Base-by-base conservation (phyloP, 2,888 invertebrate genomes). In the Dryobota labecula region DNA sequence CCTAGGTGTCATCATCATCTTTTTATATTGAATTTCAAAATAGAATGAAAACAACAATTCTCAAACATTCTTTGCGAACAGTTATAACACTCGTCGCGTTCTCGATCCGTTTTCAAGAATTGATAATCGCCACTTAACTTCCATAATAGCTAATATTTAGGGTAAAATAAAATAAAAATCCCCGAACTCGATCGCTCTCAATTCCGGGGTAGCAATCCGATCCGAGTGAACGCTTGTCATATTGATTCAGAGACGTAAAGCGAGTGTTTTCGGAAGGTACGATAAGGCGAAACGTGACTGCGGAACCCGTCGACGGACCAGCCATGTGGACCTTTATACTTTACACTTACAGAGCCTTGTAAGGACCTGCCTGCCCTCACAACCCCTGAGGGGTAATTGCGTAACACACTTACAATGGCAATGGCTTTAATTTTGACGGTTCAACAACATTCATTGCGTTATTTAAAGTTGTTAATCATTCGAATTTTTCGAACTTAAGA, bases 261-360 rank as follows among this genome's bases (percentile, higher is more conserved):
- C 93, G 94, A 93, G 93, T 94, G 94, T 94, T 93, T 93, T 93
- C 90, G 90, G 90, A 90, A 90, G 90, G 88, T 88, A 86, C 90
- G 94, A 94, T 94, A 94, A 92, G 91, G 83, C 82, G 89, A 80
- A 89, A 94, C 94, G 95, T 94, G 94, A 91, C 94, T 91, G 76
- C 80, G 83, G 87, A 77, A 84, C 85, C 82, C 84, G 81, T 71
- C 84, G 74, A 72, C 92, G 90, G 92, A 92, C 94, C 92, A 90
- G 84, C 84, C 67, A 71, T 92, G 90, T 92, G 85, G 87, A 90
- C 89, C 87, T 90, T 90, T 90, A 83, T 88, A 87, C 89, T 90
- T 88, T 77, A 80, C 78, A 82, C 80, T 89, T 80, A 85, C 73
- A 81, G 82, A 80, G 87, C 86, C 86, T 84, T 90, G 87, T 88